Percentiles rank a stretch among this genome's conserved stretches.
phyloP scores from a whole-genome alignment of 1,140 invertebrate genomes.

The Calephelis nemesis region DNA sequence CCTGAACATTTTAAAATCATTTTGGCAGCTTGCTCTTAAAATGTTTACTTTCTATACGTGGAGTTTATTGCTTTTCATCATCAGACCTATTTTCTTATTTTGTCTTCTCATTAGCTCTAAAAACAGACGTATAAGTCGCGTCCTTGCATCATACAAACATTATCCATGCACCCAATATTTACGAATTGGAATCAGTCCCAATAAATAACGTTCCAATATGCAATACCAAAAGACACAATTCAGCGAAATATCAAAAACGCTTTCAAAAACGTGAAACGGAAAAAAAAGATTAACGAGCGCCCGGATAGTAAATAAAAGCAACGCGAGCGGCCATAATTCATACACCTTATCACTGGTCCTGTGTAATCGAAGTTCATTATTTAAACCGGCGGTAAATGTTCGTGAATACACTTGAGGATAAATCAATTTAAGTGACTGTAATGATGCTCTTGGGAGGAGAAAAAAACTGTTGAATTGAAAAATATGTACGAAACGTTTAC shows the following conservation, averaged over 20 bases:
- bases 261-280: constrained; percentile 19
- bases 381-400: constrained; percentile 24
- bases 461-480: constrained; percentile 17
- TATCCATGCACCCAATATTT: no score
- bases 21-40: no score
- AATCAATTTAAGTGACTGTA: constrained; percentile 19
- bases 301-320: constrained; percentile 24
- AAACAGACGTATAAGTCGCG: no score
- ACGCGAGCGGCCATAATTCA: constrained; percentile 20
- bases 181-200: no score
- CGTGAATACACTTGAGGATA: constrained; percentile 22
- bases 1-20: no score
- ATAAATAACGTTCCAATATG: constrained; percentile 6
- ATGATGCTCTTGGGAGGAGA: constrained; percentile 10
- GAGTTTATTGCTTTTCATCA: no score
- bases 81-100: no score
- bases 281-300: constrained; percentile 22
- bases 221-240: constrained; percentile 6
- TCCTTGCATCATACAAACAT: no score
- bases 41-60: no score
- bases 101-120: no score
- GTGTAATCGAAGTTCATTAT: constrained; percentile 23
- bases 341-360: constrained; percentile 19
- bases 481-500: neutral
- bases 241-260: constrained; percentile 16